Conservation (phyloP, 2,888 invertebrate species). For the Hecatera dysodea region DNA sequence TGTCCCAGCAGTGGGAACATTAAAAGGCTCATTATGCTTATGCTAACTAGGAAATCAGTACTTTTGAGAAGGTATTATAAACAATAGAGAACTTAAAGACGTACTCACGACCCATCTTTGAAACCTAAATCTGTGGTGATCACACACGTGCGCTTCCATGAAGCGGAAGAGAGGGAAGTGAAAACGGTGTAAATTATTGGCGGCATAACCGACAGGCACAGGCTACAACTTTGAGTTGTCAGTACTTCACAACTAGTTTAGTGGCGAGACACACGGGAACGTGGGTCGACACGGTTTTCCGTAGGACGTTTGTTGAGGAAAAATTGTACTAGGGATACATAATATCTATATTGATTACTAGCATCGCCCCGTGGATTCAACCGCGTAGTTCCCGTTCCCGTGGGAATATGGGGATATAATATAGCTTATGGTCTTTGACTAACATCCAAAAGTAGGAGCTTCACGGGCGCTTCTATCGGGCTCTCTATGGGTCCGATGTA, state of each 20-base stretch:
- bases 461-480: too few species aligned
- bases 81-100: not conserved
- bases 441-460: too few species aligned
- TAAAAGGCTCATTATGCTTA: too few species aligned
- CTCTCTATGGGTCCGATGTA: too few species aligned
- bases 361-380: too few species aligned
- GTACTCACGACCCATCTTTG: too few species aligned
- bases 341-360: too few species aligned
- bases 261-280: constrained; percentile 52
- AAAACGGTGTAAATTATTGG: constrained; percentile 70
- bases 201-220: constrained; percentile 68
- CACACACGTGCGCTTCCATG: constrained; percentile 23
- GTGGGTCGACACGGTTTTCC: not conserved
- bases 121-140: constrained; percentile 15
- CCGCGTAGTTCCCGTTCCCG: too few species aligned
- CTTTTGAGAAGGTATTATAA: not conserved
- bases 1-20: too few species aligned
- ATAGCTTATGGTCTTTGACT: too few species aligned
- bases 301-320: not conserved
- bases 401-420: too few species aligned
- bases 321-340: not conserved
- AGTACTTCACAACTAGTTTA: constrained; percentile 66
- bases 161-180: constrained; percentile 31
- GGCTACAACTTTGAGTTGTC: constrained; percentile 63
- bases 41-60: too few species aligned